phyloP scores from a whole-genome alignment of 2,797 vertebrate species.

The Myripristis jacobus region DNA sequence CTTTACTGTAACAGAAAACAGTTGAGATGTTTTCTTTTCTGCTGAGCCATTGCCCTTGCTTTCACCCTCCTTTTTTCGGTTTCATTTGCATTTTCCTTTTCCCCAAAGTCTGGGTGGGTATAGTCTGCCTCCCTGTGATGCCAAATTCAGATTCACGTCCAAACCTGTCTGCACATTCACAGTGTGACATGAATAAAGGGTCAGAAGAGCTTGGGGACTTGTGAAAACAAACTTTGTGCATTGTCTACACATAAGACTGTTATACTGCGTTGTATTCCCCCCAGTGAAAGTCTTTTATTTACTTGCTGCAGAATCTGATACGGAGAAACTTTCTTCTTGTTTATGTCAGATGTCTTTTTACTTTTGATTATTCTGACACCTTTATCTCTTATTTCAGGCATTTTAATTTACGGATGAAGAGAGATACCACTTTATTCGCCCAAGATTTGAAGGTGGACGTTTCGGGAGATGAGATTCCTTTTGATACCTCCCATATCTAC shows the following conservation, averaged over 20 bases:
- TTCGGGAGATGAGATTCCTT: constrained; percentile 88
- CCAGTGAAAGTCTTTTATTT: too few species aligned
- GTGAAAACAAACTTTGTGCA: not conserved
- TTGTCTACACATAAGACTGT: not conserved
- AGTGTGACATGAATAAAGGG: constrained; percentile 27
- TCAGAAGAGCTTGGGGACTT: constrained; percentile 13
- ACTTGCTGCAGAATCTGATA: too few species aligned
- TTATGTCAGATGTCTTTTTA: not conserved
- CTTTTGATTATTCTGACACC: not conserved
- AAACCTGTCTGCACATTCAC: constrained; percentile 16
- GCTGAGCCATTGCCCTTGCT: constrained; percentile 23
- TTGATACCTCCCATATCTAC: constrained; percentile 98
- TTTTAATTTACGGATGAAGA: constrained; percentile 97
- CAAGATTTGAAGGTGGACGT: constrained; percentile 94
- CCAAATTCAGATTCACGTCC: constrained; percentile 22
- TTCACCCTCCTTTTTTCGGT: constrained; percentile 11
- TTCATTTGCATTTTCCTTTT: constrained; percentile 55
- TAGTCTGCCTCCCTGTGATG: constrained; percentile 31
- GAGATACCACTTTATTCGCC: constrained; percentile 92
- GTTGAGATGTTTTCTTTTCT: constrained; percentile 35
- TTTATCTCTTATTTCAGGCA: constrained; percentile 81
- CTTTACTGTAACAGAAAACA: constrained; percentile 23
- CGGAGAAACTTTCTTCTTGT: too few species aligned
- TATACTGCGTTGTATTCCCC: not conserved
- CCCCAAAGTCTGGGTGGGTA: constrained; percentile 26